phyloP scores from a whole-genome alignment of 2,888 invertebrate species.

The Capitulum mitella region DNA sequence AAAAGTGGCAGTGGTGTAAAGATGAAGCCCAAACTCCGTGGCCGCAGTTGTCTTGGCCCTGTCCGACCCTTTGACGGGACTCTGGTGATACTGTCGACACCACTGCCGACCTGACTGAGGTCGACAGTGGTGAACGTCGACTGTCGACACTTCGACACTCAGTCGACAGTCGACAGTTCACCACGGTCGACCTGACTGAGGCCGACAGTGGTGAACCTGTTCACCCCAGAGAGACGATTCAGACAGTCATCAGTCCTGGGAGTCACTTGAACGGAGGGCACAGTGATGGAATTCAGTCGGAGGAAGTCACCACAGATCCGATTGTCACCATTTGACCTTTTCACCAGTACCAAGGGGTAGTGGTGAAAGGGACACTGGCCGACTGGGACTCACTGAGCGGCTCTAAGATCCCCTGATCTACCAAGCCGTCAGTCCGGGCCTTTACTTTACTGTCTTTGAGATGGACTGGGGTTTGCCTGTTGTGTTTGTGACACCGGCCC shows the following conservation, averaged over 20 bases:
- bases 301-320: background rate
- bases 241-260: background rate
- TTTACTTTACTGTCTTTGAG: background rate
- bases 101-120: background rate
- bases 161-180: too few relatives aligned
- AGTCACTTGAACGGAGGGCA: background rate
- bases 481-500: background rate
- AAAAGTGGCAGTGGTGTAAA: background rate
- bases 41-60: background rate
- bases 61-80: background rate
- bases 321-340: background rate
- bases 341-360: background rate
- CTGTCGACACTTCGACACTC: too few relatives aligned
- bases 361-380: too few relatives aligned
- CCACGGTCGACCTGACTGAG: background rate
- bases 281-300: too few relatives aligned
- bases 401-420: background rate
- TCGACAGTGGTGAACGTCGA: background rate
- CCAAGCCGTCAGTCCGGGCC: background rate
- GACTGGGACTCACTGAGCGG: background rate
- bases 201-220: background rate
- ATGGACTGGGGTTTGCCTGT: background rate
- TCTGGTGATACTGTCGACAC: background rate
- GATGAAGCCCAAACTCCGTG: background rate
- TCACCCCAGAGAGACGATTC: background rate